These are phyloP conservation scores for Rhincodon typus DNA, from an alignment of 2,797 vertebrate genomes.

Conservation along the genomic window DNA sequence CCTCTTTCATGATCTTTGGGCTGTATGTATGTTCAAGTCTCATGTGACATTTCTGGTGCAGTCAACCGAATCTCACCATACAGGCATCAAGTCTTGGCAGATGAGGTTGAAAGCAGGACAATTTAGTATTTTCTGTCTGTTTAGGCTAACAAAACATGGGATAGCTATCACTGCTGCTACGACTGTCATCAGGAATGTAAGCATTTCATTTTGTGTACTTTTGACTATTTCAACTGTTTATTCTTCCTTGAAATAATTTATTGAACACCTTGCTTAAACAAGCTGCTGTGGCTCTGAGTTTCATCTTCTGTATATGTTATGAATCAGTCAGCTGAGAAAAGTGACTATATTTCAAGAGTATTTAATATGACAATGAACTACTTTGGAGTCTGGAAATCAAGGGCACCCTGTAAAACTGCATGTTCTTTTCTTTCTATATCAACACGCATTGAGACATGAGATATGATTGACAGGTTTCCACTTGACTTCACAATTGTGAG, in stretches of 20 bases:
- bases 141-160: background rate
- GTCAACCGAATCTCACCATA: too few relatives aligned
- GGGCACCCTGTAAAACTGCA: too few relatives aligned
- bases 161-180: background rate
- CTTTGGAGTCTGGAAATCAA: background rate
- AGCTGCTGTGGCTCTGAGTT: too few relatives aligned
- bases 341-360: too few relatives aligned
- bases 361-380: background rate
- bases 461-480: background rate
- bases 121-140: constrained; percentile 4
- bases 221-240: background rate
- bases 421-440: background rate
- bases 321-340: background rate
- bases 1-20: too few relatives aligned
- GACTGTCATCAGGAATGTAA: background rate
- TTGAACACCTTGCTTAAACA: background rate
- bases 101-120: too few relatives aligned
- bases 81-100: too few relatives aligned
- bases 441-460: background rate
- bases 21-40: background rate
- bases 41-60: too few relatives aligned
- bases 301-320: background rate
- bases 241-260: background rate
- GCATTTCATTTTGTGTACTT: background rate
- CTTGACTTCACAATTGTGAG: background rate